Evolutionary conservation across 2,888 invertebrate genomes (phyloP).

Genomic region (Gryllus longicercus): DNA sequence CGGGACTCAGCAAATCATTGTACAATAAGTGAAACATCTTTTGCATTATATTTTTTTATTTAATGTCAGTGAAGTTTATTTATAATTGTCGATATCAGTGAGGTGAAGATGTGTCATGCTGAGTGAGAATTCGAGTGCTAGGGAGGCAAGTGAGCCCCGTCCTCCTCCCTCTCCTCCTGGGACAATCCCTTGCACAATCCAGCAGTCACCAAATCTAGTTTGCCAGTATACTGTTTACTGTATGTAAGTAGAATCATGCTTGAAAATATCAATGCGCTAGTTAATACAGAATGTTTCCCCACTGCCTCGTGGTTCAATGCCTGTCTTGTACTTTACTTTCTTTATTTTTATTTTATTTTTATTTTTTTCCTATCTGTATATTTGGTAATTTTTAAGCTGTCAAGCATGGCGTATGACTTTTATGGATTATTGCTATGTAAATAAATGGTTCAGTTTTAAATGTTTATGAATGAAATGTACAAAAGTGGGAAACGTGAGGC

Average conservation of each 20-base stretch:
- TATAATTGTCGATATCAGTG: conserved; percentile 8
- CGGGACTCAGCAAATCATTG: conserved; percentile 11
- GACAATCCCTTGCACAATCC: neutral
- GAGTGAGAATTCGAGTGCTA: neutral
- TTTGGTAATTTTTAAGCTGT: neutral
- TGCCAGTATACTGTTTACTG: neutral
- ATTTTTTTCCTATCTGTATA: neutral
- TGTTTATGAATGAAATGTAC: conserved; percentile 17
- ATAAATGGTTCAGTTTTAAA: conserved; percentile 11
- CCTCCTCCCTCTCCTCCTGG: neutral
- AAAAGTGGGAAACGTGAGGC: conserved; percentile 17
- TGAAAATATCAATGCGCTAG: neutral
- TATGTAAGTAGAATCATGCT: conserved; percentile 1
- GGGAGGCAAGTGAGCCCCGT: neutral
- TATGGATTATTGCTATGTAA: neutral
- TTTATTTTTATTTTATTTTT: too few relatives aligned
- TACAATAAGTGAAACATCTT: conserved; percentile 10
- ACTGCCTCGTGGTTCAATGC: conserved; percentile 4
- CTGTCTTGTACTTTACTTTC: conserved; percentile 7
- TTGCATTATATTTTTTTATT: conserved; percentile 17
- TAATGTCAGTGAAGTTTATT: conserved; percentile 11
- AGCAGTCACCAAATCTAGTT: neutral
- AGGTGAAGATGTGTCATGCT: neutral
- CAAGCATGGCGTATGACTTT: conserved; percentile 2
- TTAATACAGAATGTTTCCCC: neutral